Conservation (phyloP, 2,888 invertebrate genomes). For the Altica lythri region DNA sequence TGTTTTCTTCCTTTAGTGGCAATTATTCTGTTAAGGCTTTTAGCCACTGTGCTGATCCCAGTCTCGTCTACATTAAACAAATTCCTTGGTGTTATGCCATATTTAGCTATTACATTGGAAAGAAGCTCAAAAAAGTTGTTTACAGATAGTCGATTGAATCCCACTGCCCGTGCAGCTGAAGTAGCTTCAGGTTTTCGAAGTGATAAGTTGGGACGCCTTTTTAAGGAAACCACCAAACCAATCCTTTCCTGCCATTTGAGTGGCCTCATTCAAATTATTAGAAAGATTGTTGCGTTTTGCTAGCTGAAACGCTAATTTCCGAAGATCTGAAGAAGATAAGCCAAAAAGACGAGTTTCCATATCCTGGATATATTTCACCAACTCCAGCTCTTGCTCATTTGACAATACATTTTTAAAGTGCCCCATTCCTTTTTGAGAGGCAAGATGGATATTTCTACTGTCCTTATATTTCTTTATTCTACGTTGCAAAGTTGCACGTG, state of each 20-base stretch:
- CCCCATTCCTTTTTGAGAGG: constrained; percentile 1
- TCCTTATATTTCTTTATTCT: constrained; percentile 1
- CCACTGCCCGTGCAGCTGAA: constrained; percentile 2
- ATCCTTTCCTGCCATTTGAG: constrained; percentile 4
- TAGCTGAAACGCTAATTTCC: neutral
- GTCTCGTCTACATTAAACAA: constrained; percentile 3
- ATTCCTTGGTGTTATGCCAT: neutral
- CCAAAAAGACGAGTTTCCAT: neutral
- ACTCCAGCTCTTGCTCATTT: neutral
- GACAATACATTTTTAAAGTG: constrained; percentile 8
- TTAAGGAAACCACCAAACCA: constrained; percentile 2
- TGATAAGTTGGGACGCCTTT: neutral
- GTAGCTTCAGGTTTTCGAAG: neutral
- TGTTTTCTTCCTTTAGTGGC: neutral
- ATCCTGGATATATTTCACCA: neutral
- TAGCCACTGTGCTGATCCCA: neutral
- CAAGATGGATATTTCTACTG: neutral
- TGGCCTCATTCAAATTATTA: neutral
- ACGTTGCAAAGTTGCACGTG: constrained; percentile 1
- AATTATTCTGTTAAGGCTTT: constrained; percentile 5
- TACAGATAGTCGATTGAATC: constrained; percentile 2
- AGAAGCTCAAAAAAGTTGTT: neutral
- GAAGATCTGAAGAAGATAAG: neutral
- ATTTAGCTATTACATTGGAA: neutral
- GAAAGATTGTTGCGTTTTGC: constrained; percentile 4